Base-by-base conservation (phyloP, 2,797 vertebrate genomes). In the Chelmon rostratus region DNA sequence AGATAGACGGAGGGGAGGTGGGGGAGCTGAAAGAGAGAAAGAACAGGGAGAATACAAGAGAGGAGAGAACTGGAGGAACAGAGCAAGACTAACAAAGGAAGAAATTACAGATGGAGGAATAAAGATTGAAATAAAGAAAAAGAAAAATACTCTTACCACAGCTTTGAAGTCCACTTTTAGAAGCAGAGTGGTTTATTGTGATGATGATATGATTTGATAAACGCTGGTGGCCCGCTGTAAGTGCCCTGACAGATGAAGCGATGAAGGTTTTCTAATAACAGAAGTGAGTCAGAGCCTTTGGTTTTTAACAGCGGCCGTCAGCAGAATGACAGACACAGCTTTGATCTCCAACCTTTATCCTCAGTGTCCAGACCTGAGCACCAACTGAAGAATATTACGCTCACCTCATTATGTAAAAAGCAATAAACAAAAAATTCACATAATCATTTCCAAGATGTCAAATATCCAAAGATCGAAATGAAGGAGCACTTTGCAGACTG, bases 241-340 rank as follows among this genome's bases (percentile, higher is more conserved):
- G 79, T 65, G 79, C 42, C 8, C 46, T 2, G 25, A 62, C 74
- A 76, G 83, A 88, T 58, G 64, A 89, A 79, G 84, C 81, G 91
- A 83, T 89, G 91, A 92, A 89, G 91, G 81, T 78, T 85, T 73
- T 67, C 54, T 69, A 65, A 87, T 71, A 91, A 90, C 89, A 89
- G 10, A 68, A 72, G 56, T 40, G 77, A 88, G 61, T 88, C 85
- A 89, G 74, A 92, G 84, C 70, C 66, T 84, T 75, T 59, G 72
- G 69, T 73, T 84, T 88, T 86, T 67, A 77, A 63, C 75, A 37
- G 25, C 1, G 28, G 83, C 23, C 49, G 76, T 84, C 84, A 79
- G 67, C 70, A 65, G 73, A 78, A 21, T 86, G 88, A 88, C 69
- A 78, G 87, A 91, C 25, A 0, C 35, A 56, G 52, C 90, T 93